Percentiles rank a stretch among this genome's conserved stretches.
phyloP scores from a whole-genome alignment of 2,113 vertebrate genomes.

The Podilymbus podiceps region DNA sequence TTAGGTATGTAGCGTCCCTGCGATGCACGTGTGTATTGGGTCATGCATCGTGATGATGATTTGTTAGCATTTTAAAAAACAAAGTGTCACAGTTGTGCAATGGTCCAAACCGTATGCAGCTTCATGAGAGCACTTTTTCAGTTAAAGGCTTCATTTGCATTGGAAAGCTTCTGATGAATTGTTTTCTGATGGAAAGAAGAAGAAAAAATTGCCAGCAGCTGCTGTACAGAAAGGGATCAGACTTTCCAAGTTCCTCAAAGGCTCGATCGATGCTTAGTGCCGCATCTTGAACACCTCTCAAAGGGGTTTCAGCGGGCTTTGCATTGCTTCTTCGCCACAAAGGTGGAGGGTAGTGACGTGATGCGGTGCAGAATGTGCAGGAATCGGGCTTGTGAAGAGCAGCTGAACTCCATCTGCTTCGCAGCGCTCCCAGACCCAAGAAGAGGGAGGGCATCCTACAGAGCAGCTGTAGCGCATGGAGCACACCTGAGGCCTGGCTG shows the following conservation, averaged over 20 bases:
- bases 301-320: background rate
- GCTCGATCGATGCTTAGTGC: accelerated
- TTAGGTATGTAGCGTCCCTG: background rate
- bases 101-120: background rate
- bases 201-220: background rate
- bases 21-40: background rate
- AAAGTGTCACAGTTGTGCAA: background rate
- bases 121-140: background rate
- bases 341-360: background rate
- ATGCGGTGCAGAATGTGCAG: background rate
- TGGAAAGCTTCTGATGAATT: background rate
- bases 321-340: background rate
- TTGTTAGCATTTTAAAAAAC: background rate
- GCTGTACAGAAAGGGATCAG: background rate
- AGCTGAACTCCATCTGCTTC: background rate
- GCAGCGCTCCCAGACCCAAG: background rate
- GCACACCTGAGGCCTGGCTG: background rate
- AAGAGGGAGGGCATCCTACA: background rate
- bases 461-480: background rate
- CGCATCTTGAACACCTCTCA: background rate
- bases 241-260: background rate
- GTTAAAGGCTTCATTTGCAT: background rate
- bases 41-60: background rate
- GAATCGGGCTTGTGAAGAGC: background rate
- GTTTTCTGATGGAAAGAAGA: background rate